Evolutionary conservation across 2,888 invertebrate species (phyloP), one percentile per base, ranked within the genome.

Genomic region (Dryocosmus kuriphilus): DNA sequence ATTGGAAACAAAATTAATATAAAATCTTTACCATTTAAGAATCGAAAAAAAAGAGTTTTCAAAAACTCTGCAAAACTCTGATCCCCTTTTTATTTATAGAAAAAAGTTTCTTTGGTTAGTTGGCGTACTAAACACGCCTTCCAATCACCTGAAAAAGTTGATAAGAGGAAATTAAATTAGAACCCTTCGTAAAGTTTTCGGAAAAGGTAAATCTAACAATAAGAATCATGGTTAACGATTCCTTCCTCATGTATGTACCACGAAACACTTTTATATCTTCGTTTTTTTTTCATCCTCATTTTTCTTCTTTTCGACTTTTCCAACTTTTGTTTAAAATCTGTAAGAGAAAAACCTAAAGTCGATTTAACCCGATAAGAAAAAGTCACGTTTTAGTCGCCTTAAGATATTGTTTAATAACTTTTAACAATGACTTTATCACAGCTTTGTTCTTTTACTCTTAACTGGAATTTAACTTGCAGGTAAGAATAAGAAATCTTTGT

Each of bases 401-500:
- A 27, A 27, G 24, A 60, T 27, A 24, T 24, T 60, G 14, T 60
- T 60, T 24, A 27, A 27, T 55, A 60, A 60, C 60, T 60, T 60
- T 27, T 16, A 24, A 60, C 60, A 27, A 60, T 16, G 16, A 11
- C 14, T 27, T 60, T 60, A 27, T 16, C 27, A 6, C 11, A 27
- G 14, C 60, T 14, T 11, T 60, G 14, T 6, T 27, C 57, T 57
- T 16, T 7, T 14, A 60, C 27, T 60, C 16, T 27, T 14, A 27
- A 5, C 5, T 27, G 27, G 16, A 0, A 16, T 60, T 16, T 16
- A 11, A 24, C 14, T 24, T 4, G n/a, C n/a, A n/a, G n/a, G 9
- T 55, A 1, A 55, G 11, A 55, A 11, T 11, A 11, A 9, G 22
- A 55, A 55, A n/a, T n/a, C 1, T 27, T 76, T 81, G 77, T 86